These are phyloP conservation scores for Lethenteron camtschaticum DNA, from an alignment of 2,113 vertebrate species.

Conservation along the genomic window DNA sequence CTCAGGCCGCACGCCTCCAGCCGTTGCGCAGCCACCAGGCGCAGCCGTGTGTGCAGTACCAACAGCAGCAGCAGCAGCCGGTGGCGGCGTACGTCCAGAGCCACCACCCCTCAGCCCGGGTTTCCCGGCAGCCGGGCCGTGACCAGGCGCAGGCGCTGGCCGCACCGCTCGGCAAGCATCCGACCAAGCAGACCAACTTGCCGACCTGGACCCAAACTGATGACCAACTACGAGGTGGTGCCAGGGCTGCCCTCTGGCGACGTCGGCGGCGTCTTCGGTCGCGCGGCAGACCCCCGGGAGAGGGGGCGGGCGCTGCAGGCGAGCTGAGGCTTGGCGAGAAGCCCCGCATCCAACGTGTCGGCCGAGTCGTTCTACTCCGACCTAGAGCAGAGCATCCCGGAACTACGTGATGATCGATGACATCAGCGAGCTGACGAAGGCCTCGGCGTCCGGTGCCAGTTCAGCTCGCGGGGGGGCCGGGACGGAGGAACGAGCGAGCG, in stretches of 20 bases:
- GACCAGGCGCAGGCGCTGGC: not conserved
- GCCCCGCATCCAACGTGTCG: conserved; percentile 27
- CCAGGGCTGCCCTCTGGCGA: conserved; percentile 35
- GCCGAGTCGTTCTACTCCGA: conserved; percentile 63
- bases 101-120: not conserved
- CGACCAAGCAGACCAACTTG: conserved; percentile 33
- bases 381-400: conserved; percentile 81
- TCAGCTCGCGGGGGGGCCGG: too few relatives aligned
- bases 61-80: not conserved
- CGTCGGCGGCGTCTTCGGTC: conserved; percentile 22
- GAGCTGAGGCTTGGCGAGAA: conserved; percentile 17
- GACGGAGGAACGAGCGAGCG: too few relatives aligned
- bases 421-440: conserved; percentile 91
- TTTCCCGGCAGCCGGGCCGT: not conserved
- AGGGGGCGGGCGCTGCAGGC: conserved; percentile 31
- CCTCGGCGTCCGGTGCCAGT: conserved; percentile 26
- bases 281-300: conserved; percentile 32
- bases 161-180: conserved; percentile 16
- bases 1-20: not conserved
- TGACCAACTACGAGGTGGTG: conserved; percentile 85
- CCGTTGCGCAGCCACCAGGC: not conserved
- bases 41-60: not conserved
- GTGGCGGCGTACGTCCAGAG: conserved; percentile 14
- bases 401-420: conserved; percentile 99
- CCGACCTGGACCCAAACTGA: conserved; percentile 79